Evolutionary conservation across 2,888 invertebrate genomes (phyloP).

Genomic region (Pyrgus malvae): DNA sequence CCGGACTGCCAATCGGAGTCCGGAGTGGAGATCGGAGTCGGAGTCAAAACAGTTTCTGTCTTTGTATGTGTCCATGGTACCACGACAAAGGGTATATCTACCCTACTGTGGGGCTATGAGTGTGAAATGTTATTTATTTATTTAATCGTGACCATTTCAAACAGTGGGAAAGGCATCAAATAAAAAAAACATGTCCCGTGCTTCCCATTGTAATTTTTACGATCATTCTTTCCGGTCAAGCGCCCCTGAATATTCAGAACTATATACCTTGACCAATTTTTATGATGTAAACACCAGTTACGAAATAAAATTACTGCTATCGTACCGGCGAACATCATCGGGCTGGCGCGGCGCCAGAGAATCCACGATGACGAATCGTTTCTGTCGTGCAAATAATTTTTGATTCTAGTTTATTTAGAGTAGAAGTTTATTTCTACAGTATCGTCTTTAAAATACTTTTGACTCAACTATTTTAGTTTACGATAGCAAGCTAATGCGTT

Average conservation of each 20-base stretch:
- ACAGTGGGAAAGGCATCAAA: too few relatives aligned
- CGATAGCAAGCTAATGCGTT: too few relatives aligned
- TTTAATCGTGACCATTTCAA: too few relatives aligned
- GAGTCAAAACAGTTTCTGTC: too few relatives aligned
- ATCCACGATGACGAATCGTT: slow-evolving; percentile 56
- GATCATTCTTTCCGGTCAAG: background rate
- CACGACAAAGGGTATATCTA: too few relatives aligned
- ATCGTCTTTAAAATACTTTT: background rate
- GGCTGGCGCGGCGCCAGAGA: slow-evolving; percentile 59
- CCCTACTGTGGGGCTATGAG: too few relatives aligned
- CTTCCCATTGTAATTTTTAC: too few relatives aligned
- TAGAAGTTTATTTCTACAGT: slow-evolving; percentile 1
- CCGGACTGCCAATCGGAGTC: too few relatives aligned
- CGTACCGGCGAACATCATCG: slow-evolving; percentile 48
- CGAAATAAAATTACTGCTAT: slow-evolving; percentile 68
- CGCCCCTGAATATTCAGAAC: slow-evolving; percentile 1
- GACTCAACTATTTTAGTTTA: slow-evolving; percentile 16
- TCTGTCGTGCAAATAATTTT: slow-evolving; percentile 54
- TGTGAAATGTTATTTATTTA: too few relatives aligned
- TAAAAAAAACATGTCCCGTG: too few relatives aligned
- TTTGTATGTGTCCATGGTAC: too few relatives aligned
- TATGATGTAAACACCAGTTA: slow-evolving; percentile 65
- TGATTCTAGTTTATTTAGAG: slow-evolving; percentile 43
- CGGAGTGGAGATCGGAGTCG: too few relatives aligned
- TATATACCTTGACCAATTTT: slow-evolving; percentile 63